These are phyloP conservation scores for Xylota segnis DNA, from an alignment of 2,888 invertebrate genomes.

Conservation along the genomic window DNA sequence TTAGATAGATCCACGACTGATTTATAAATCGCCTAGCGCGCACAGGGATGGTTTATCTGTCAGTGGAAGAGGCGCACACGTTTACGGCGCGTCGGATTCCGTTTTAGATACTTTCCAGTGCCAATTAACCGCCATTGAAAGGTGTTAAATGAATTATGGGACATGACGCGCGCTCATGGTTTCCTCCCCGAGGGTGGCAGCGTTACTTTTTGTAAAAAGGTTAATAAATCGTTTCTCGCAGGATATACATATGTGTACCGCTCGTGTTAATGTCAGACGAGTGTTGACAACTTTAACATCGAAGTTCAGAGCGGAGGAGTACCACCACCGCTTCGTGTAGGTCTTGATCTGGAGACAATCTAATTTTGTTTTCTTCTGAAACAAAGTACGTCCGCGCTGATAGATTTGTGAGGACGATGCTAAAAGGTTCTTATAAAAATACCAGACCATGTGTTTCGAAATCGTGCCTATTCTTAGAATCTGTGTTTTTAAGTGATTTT, in stretches of 20 bases:
- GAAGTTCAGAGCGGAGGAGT: slow-evolving; percentile 4
- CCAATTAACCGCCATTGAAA: slow-evolving; percentile 74
- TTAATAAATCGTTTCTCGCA: slow-evolving; percentile 71
- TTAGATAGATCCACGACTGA: slow-evolving; percentile 72
- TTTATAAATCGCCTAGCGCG: slow-evolving; percentile 51
- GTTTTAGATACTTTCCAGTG: slow-evolving; percentile 50
- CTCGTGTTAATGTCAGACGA: slow-evolving; percentile 65
- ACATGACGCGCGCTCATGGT: slow-evolving; percentile 52
- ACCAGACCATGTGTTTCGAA: slow-evolving; percentile 31
- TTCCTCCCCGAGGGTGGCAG: slow-evolving; percentile 25
- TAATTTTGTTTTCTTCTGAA: slow-evolving; percentile 42
- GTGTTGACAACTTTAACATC: slow-evolving; percentile 60
- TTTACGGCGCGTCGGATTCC: slow-evolving; percentile 10
- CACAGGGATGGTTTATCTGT: slow-evolving; percentile 60
- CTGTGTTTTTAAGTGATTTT: slow-evolving; percentile 39
- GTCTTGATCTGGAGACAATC: slow-evolving; percentile 23
- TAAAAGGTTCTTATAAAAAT: slow-evolving; percentile 17
- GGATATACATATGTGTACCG: slow-evolving; percentile 53
- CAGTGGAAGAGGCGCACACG: slow-evolving; percentile 36
- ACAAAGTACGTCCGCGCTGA: slow-evolving; percentile 32
- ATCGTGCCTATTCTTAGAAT: slow-evolving; percentile 22
- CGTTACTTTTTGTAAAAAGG: slow-evolving; percentile 31
- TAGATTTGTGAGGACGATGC: slow-evolving; percentile 55
- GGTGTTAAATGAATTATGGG: slow-evolving; percentile 76
- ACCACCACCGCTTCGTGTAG: slow-evolving; percentile 24